Evolutionary conservation across 2,888 invertebrate genomes (phyloP), one percentile per base, ranked within the genome.

Genomic region (Polyommatus iphigenia): DNA sequence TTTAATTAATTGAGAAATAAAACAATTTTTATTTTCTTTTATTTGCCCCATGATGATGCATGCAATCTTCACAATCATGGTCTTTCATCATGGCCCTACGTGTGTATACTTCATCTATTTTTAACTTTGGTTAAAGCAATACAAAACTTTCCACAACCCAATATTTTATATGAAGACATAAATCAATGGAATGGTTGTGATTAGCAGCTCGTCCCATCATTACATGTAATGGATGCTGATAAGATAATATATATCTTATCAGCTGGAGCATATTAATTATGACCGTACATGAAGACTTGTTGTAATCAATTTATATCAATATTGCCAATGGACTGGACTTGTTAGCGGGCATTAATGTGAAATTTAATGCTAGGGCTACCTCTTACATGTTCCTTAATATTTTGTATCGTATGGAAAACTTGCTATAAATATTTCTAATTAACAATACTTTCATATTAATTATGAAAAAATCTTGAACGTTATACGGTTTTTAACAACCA

Each of bases 221-320:
- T 88, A 88, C 84, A 81, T 83, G 84, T 88, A 89, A 92, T 91
- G 87, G 90, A 88, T 85, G 85, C 85, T 87, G 90, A 91, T 90
- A 90, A 90, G 88, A 86, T 90, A 91, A n/a, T n/a, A n/a, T n/a
- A n/a, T n/a, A n/a, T n/a, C n/a, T n/a, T 92, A 90, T 89, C n/a
- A n/a, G 89, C 89, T 87, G 88, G 86, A 81, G 84, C 85, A 88
- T 89, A 67, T 67, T 67, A 67, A 67, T 67, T 67, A 89, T 89
- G 91, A 90, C 91, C 91, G 90, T 90, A 87, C 87, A 90, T 90
- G 89, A 89, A 90, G 88, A 90, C 90, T 88, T 91, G 87, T 87
- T 88, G 86, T 91, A 90, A 93, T 92, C 92, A 93, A 94, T 94
- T 94, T 92, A 93, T 93, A 93, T 94, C 92, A 94, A 93, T 93